Conservation (phyloP, 2,113 vertebrate genomes). For the Macroglossus sobrinus region DNA sequence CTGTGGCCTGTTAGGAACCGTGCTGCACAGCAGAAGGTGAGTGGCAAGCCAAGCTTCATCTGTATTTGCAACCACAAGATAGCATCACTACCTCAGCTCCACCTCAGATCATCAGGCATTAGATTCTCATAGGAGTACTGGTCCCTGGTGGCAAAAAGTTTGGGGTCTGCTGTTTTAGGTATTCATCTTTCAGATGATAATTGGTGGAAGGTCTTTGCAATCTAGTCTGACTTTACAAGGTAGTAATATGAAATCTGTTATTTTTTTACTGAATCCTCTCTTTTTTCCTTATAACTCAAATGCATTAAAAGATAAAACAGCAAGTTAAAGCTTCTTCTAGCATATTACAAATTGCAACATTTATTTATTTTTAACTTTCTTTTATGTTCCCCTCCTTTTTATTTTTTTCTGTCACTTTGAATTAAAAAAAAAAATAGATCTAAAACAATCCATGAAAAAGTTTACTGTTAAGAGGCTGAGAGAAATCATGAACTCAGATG, state of each 20-base stretch:
- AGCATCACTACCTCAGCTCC: no score
- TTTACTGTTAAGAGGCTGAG: not conserved
- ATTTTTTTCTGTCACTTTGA: slow-evolving; percentile 18
- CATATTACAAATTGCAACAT: not conserved
- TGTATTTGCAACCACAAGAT: no score
- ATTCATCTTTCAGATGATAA: not conserved
- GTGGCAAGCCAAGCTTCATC: no score
- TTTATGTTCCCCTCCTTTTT: not conserved
- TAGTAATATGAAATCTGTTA: not conserved
- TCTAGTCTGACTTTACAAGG: not conserved
- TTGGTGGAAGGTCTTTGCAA: not conserved
- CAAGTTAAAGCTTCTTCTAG: not conserved
- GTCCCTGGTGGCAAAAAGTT: no score
- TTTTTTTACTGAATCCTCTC: not conserved
- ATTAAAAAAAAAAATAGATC: slow-evolving; percentile 36
- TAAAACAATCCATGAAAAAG: slow-evolving; percentile 26
- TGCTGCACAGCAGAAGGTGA: no score
- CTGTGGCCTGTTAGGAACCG: no score
- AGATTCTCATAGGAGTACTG: no score
- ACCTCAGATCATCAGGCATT: no score
- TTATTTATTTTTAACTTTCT: slow-evolving; percentile 32
- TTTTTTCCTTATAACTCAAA: not conserved
- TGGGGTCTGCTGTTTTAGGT: no score
- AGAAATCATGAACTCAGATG: slow-evolving; percentile 38
- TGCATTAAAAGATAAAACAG: not conserved